These are phyloP conservation scores for Apamea monoglypha DNA, from an alignment of 2,888 invertebrate genomes.

Conservation along the genomic window DNA sequence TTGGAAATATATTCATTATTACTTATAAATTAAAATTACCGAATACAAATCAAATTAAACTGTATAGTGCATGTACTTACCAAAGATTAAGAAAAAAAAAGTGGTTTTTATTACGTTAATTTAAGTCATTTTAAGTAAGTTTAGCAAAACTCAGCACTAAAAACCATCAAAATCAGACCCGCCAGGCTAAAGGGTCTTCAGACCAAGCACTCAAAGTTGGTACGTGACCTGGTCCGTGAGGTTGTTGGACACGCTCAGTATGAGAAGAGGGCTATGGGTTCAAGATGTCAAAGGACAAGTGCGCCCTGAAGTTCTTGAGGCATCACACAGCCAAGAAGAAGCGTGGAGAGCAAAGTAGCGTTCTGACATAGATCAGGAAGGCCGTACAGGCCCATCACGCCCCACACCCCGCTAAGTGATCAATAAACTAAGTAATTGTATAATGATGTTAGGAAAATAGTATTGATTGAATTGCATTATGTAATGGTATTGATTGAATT, in stretches of 20 bases:
- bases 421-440: conserved; percentile 76
- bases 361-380: conserved; percentile 99
- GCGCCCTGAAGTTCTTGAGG: conserved; percentile 99
- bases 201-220: conserved; percentile 98
- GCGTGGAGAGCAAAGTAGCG: conserved; percentile 99
- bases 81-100: conserved; percentile 5
- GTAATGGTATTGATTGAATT: neutral
- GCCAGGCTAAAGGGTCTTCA: conserved; percentile 76
- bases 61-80: conserved; percentile 5
- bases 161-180: too few species aligned
- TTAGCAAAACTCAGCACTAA: conserved; percentile 11
- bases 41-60: conserved; percentile 14
- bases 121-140: neutral
- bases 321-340: conserved; percentile 99
- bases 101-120: conserved; percentile 13
- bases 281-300: conserved; percentile 98
- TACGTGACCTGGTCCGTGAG: conserved; percentile 98
- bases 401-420: conserved; percentile 80
- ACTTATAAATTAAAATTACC: conserved; percentile 10
- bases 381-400: conserved; percentile 93
- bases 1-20: conserved; percentile 14
- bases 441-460: neutral
- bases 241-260: conserved; percentile 99
- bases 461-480: neutral
- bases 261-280: conserved; percentile 99